A percentile compares a stretch with the other conserved stretches of the same genome.
These are phyloP conservation scores for Morelia viridis DNA, from an alignment of 2,797 vertebrate species.

Conservation along the genomic window DNA sequence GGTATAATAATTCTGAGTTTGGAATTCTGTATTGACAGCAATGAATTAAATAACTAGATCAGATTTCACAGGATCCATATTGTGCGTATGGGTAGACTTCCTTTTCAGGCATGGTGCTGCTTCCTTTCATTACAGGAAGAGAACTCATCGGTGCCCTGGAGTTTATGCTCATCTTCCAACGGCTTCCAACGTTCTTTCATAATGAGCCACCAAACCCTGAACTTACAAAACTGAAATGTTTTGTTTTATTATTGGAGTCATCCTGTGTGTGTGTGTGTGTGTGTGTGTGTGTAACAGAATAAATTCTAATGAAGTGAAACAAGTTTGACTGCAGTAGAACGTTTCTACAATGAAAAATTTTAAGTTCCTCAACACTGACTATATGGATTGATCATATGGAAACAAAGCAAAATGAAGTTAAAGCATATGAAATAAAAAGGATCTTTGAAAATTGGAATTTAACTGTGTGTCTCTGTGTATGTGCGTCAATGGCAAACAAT, in stretches of 20 bases:
- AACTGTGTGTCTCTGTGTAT: not conserved
- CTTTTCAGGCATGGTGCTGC: not conserved
- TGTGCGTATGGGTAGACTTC: not conserved
- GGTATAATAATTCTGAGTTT: slow-evolving; percentile 6
- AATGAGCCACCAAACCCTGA: not conserved
- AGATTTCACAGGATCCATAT: slow-evolving; percentile 24
- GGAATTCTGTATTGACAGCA: slow-evolving; percentile 17
- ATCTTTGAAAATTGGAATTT: not conserved
- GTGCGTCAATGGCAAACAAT: not conserved
- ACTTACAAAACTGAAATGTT: not conserved
- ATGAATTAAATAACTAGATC: slow-evolving; percentile 15
- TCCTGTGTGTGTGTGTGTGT: not conserved
- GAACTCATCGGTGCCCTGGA: not conserved
- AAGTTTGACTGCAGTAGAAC: no score
- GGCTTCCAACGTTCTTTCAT: not conserved
- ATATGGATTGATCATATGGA: not conserved
- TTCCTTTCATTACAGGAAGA: not conserved
- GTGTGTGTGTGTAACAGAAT: not conserved
- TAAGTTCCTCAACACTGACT: not conserved
- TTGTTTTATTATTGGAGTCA: not conserved
- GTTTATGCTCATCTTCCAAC: not conserved
- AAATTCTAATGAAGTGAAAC: slow-evolving; percentile 21
- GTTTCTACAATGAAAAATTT: not conserved
- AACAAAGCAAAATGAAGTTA: not conserved
- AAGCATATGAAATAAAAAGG: not conserved